Base-by-base conservation (phyloP, 35 echinoderm and acorn worm species). In the Amphiura filiformis region DNA sequence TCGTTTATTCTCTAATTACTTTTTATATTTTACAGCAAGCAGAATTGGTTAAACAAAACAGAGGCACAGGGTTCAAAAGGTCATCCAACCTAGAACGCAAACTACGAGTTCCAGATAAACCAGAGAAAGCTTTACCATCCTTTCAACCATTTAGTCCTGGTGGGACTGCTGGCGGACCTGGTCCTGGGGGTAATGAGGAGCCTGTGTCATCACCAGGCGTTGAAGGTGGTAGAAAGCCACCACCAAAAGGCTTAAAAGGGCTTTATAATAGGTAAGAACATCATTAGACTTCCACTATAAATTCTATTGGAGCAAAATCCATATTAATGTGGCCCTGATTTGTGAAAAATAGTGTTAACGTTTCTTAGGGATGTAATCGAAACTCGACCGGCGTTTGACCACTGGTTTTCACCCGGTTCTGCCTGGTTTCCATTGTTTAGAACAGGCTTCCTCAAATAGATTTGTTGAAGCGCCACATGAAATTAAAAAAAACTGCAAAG, bases 1-100 rank as follows among this genome's bases (percentile, higher is more conserved):
- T 23, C 9, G 0, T n/a, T 76, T 76, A 86, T 36, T 77, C 32
- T 75, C 3, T 36, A n/a, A n/a, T n/a, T n/a, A n/a, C n/a, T n/a
- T n/a, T n/a, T n/a, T n/a, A n/a, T n/a, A 11, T 52, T 52, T 52
- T 52, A 7, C 44, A 83, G 28, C 81, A 83, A 83, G 81, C 38
- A 39, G 52, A 83, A 47, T 32, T 83, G 26, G 81, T 49, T 26
- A 47, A 83, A 20, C 44, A 52, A 52, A 93, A 85, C 76, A 93
- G 88, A 57, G 82, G 91, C 28, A 85, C 91, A 23, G 87, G 91
- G 11, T 93, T 93, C 47, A 93, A 93, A 65, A 44, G 91, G 28
- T 93, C 91, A 39, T 84, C 79, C 20, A 93, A 93, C 33, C 76
- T 93, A 0, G 86, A 93, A 33, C 88, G 82, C 35, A 84, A 82